phyloP scores from a whole-genome alignment of 2,797 vertebrate genomes.

The Chelon labrosus region DNA sequence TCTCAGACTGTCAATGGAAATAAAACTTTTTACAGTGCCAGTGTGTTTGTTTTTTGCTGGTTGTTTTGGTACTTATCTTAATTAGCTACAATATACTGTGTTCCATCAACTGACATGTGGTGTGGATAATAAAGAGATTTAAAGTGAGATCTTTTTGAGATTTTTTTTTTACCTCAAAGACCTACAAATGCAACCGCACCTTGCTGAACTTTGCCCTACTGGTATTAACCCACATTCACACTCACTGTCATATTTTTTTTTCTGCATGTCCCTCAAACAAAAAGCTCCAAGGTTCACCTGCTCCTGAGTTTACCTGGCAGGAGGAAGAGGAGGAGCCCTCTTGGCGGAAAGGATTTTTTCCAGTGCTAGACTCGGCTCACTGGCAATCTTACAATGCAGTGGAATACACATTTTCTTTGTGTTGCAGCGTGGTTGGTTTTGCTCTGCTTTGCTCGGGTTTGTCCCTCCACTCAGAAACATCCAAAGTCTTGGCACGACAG shows the following conservation, averaged over 20 bases:
- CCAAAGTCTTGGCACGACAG: constrained; percentile 9
- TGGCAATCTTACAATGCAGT: constrained; percentile 46
- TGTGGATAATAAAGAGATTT: constrained; percentile 38
- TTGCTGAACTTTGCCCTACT: constrained; percentile 59
- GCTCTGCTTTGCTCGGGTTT: constrained; percentile 63
- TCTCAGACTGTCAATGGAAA: constrained; percentile 42
- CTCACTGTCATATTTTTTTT: not conserved
- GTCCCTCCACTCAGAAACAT: constrained; percentile 7
- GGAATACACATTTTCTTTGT: constrained; percentile 13
- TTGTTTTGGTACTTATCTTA: not conserved
- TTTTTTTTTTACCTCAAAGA: not conserved
- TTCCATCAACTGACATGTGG: constrained; percentile 6
- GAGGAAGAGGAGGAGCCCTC: not conserved
- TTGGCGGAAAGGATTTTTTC: not conserved
- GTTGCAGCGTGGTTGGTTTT: constrained; percentile 56
- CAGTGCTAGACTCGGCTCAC: constrained; percentile 17
- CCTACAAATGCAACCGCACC: constrained; percentile 44
- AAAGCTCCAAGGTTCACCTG: constrained; percentile 44
- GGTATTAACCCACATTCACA: not conserved
- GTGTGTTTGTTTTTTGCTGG: not conserved
- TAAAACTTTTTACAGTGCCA: not conserved
- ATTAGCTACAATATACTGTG: constrained; percentile 1
- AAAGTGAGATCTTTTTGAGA: too few relatives aligned
- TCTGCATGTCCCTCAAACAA: not conserved
- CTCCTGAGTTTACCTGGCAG: constrained; percentile 14